Evolutionary conservation across 2,113 vertebrate genomes (phyloP).

Genomic region (Setophaga kirtlandii): DNA sequence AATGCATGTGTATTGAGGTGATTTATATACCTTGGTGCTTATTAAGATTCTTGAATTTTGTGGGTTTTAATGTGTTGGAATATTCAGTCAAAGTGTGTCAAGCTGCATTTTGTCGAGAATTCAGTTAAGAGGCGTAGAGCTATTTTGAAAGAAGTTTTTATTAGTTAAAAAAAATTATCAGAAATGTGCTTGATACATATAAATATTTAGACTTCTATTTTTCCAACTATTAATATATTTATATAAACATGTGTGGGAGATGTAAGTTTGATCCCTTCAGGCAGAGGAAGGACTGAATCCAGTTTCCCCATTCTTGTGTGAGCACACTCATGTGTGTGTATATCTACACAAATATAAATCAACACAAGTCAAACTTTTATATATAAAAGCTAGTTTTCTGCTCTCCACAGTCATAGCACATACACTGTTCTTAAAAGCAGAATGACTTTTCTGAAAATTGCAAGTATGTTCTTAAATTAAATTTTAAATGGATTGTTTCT

Average conservation of each 20-base stretch:
- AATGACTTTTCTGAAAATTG: background rate
- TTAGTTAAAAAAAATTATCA: slow-evolving; percentile 19
- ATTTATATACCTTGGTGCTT: background rate
- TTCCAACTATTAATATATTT: background rate
- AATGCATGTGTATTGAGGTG: background rate
- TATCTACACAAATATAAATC: background rate
- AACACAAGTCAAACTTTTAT: background rate
- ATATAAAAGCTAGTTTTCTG: background rate
- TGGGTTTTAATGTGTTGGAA: background rate
- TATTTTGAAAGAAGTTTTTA: background rate
- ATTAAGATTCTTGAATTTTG: background rate
- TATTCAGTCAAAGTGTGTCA: background rate
- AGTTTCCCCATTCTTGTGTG: background rate
- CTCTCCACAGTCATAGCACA: background rate
- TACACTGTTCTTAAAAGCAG: background rate
- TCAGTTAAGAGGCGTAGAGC: background rate
- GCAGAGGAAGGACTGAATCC: background rate
- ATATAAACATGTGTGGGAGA: background rate
- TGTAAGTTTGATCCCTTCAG: background rate
- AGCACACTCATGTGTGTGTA: background rate
- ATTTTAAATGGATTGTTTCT: background rate
- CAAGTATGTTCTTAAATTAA: background rate
- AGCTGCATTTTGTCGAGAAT: background rate
- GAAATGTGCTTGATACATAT: background rate
- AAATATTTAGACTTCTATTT: slow-evolving; percentile 14